These are phyloP conservation scores for Sebastes vulpes DNA, from an alignment of 2,797 vertebrate species.

Conservation along the genomic window DNA sequence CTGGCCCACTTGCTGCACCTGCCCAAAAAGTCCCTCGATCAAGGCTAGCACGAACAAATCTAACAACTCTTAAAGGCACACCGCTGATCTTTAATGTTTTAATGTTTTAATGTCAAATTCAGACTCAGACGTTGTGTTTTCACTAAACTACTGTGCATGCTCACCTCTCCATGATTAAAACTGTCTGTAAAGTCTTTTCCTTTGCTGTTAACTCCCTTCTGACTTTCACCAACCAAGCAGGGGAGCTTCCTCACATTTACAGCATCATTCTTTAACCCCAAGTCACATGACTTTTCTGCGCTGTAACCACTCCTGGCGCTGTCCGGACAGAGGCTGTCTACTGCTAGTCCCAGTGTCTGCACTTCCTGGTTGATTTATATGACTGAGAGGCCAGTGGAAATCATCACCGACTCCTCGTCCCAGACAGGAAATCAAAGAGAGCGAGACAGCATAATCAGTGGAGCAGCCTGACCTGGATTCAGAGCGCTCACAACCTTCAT, in stretches of 20 bases:
- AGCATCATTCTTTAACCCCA: constrained; percentile 81
- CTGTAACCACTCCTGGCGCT: constrained; percentile 80
- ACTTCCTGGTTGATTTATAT: constrained; percentile 74
- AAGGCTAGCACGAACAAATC: constrained; percentile 86
- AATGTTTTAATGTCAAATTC: background rate
- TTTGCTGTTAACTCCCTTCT: constrained; percentile 10
- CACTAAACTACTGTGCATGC: background rate
- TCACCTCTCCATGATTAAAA: background rate
- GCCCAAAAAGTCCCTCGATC: constrained; percentile 83
- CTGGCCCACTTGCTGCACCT: constrained; percentile 71
- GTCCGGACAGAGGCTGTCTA: constrained; percentile 58
- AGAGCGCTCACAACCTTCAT: constrained; percentile 16
- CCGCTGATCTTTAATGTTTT: background rate
- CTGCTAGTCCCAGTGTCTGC: constrained; percentile 52
- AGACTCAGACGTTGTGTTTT: background rate
- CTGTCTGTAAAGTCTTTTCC: background rate
- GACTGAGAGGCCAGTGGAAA: constrained; percentile 69
- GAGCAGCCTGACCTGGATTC: constrained; percentile 71
- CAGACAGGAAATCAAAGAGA: constrained; percentile 79
- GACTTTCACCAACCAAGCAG: constrained; percentile 31
- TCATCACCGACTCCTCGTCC: constrained; percentile 70
- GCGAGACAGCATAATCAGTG: constrained; percentile 71
- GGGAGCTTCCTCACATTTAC: constrained; percentile 80
- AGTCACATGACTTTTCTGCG: constrained; percentile 71
- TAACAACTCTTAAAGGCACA: constrained; percentile 81